These are phyloP conservation scores for Musca domestica DNA, from an alignment of 1,140 invertebrate species.

Conservation along the genomic window DNA sequence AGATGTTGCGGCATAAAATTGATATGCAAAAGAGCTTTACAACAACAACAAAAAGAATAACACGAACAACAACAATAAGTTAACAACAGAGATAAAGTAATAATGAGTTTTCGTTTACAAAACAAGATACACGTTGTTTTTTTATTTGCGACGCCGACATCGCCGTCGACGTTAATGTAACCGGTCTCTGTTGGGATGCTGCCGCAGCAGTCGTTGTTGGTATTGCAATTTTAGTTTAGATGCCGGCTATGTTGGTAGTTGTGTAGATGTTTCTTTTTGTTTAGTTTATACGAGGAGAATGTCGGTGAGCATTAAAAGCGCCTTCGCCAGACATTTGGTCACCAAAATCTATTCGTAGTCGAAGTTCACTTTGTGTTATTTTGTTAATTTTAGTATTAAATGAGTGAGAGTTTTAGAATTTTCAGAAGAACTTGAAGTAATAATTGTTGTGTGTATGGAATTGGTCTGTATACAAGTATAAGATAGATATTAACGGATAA, in stretches of 20 bases:
- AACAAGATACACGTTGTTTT: too few species aligned
- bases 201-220: background rate
- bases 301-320: background rate
- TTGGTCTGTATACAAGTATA: too few species aligned
- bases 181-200: too few species aligned
- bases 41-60: conserved; percentile 3
- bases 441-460: too few species aligned
- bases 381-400: too few species aligned
- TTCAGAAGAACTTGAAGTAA: too few species aligned
- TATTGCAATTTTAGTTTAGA: background rate
- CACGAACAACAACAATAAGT: conserved; percentile 17
- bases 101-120: too few species aligned
- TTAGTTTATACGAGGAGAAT: background rate
- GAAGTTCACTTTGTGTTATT: too few species aligned
- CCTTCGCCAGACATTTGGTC: conserved; percentile 11
- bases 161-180: too few species aligned
- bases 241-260: background rate
- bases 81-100: background rate
- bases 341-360: background rate
- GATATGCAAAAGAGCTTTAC: conserved; percentile 21
- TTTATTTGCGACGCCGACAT: too few species aligned
- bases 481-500: too few species aligned
- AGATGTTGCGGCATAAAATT: conserved; percentile 17
- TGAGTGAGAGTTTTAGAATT: too few species aligned
- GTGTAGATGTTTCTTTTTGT: background rate